Percentiles rank a stretch among this genome's conserved stretches.
These are phyloP conservation scores for Aquatica leii DNA, from an alignment of 2,888 invertebrate species.

Conservation along the genomic window DNA sequence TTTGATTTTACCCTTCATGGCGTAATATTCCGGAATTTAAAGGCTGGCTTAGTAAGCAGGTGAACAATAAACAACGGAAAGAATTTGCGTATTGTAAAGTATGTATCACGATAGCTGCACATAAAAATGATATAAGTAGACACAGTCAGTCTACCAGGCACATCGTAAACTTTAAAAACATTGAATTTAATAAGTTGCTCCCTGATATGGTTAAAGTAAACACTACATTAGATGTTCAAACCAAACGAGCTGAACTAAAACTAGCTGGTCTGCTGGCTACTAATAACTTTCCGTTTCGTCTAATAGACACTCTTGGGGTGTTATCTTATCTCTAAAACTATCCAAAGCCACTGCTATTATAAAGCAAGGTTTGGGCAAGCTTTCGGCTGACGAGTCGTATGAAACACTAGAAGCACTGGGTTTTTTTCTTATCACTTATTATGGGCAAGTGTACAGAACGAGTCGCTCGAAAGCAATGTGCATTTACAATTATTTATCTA, in stretches of 20 bases:
- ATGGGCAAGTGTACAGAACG: neutral
- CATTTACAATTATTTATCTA: too few relatives aligned
- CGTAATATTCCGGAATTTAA: neutral
- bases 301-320: conserved; percentile 27
- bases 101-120: neutral
- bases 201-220: too few relatives aligned
- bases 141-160: too few relatives aligned
- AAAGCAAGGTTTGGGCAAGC: too few relatives aligned
- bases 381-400: too few relatives aligned
- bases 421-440: neutral
- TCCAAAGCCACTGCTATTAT: conserved; percentile 28
- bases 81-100: conserved; percentile 2
- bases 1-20: neutral
- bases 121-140: too few relatives aligned
- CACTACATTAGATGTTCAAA: neutral
- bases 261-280: too few relatives aligned
- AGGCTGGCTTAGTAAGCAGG: neutral
- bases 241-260: conserved; percentile 24
- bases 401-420: too few relatives aligned
- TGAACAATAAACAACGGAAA: neutral
- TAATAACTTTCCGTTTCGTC: conserved; percentile 29
- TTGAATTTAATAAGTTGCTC: neutral
- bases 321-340: conserved; percentile 24
- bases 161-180: neutral
- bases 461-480: conserved; percentile 10